Evolutionary conservation across 2,888 invertebrate genomes (phyloP), one percentile per base, ranked within the genome.

Genomic region (Lepas anatifera): DNA sequence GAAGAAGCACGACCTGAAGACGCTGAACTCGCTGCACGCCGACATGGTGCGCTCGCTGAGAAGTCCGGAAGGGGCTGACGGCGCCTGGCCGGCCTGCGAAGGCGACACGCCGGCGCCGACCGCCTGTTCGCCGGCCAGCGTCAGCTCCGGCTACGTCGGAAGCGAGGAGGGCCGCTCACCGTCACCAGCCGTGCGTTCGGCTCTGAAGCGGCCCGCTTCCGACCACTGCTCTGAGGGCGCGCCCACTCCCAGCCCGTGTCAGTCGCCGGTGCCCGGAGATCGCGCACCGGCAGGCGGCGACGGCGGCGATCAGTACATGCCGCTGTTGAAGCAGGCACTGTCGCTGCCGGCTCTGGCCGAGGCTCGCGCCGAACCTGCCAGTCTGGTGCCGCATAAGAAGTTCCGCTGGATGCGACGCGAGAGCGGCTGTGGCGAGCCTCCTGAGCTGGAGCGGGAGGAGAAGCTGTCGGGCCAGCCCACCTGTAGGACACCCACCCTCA

Each of bases 301-400:
- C 58, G 70, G 90, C 74, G 71, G 74, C 52, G 75, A 89, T 74
- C 81, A 85, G 71, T 88, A 88, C 77, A 95, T 95, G 94, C 94
- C 95, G 7, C 94, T 95, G 75, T 82, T 95, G 76, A 95, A 95
- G 80, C 86, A 94, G 69, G 95, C 94, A 3, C 84, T 95, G 29
- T 72, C n/a, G 73, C 71, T 46, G 92, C 93, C 80, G 92, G 93
- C 78, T 70, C 71, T 58, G 92, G 93, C 80, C 92, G 92, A 78
- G 92, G 93, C 70, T 89, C 90, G 78, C 89, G 90, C 3, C 94
- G 94, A 93, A 92, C 94, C 79, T 94, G 93, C 81, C 93, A n/a
- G 93, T 25, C 95, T 95, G 83, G 92, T 94, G 79, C 94, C 94
- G 72, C 95, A 95, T 84, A 95, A 95, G 81, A 95, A 95, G 81